A percentile compares a stretch with the other conserved stretches of the same genome.
These are phyloP conservation scores for Sinopyrophorus schimmeli DNA, from an alignment of 2,888 invertebrate genomes.

Conservation along the genomic window DNA sequence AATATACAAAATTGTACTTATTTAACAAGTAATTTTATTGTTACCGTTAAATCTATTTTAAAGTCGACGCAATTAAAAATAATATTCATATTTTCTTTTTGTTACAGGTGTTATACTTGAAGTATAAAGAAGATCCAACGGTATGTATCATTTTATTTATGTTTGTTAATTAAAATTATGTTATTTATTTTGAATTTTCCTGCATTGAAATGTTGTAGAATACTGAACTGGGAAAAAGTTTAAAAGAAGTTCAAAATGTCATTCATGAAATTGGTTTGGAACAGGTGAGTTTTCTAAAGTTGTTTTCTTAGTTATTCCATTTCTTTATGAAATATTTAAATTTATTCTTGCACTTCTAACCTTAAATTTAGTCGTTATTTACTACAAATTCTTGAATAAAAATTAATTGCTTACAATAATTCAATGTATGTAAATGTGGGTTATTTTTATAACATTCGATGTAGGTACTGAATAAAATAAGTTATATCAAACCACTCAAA, in stretches of 20 bases:
- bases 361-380: too few relatives aligned
- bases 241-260: constrained; percentile 49
- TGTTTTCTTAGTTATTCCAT: neutral
- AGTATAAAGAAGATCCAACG: constrained; percentile 46
- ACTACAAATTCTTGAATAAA: too few relatives aligned
- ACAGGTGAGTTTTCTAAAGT: constrained; percentile 45
- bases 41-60: too few relatives aligned
- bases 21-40: too few relatives aligned
- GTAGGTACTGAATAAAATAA: too few relatives aligned
- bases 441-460: too few relatives aligned
- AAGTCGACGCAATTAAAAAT: too few relatives aligned
- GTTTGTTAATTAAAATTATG: constrained; percentile 22
- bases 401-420: too few relatives aligned
- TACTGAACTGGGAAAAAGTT: constrained; percentile 46
- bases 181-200: constrained; percentile 14
- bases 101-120: constrained; percentile 47
- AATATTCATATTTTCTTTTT: constrained; percentile 36
- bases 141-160: constrained; percentile 37
- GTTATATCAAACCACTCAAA: constrained; percentile 21
- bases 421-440: too few relatives aligned
- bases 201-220: constrained; percentile 40
- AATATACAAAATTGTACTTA: too few relatives aligned
- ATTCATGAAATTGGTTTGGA: constrained; percentile 51
- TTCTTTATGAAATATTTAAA: constrained; percentile 13
- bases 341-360: constrained; percentile 10